Percentiles rank a stretch among this genome's conserved stretches.
Evolutionary conservation across 2,797 vertebrate genomes (phyloP).

Genomic region (Sebastes glaucus): DNA sequence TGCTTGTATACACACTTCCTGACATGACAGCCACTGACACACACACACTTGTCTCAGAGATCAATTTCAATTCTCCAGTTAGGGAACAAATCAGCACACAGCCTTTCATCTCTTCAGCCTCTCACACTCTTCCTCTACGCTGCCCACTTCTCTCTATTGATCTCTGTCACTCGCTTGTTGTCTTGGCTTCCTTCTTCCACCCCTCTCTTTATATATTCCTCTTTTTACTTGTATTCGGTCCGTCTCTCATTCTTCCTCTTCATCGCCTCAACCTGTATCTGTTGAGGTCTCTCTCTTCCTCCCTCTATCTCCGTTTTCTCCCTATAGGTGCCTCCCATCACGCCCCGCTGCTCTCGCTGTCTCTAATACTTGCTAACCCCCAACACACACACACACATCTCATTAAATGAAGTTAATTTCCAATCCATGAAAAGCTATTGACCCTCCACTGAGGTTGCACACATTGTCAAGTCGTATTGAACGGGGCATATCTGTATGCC

Average conservation of each 20-base stretch:
- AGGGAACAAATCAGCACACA: conserved; percentile 70
- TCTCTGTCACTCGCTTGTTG: conserved; percentile 58
- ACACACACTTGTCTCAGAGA: conserved; percentile 32
- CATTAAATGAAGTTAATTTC: conserved; percentile 70
- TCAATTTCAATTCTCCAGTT: conserved; percentile 81
- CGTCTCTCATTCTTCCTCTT: conserved; percentile 14
- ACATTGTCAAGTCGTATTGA: conserved; percentile 61
- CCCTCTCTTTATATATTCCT: conserved; percentile 18
- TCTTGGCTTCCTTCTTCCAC: conserved; percentile 37
- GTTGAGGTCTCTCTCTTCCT: background rate
- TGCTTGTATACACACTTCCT: conserved; percentile 26
- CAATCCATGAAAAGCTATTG: conserved; percentile 66
- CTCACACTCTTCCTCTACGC: conserved; percentile 56
- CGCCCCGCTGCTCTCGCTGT: background rate
- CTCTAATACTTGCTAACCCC: background rate
- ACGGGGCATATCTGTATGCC: conserved; percentile 36
- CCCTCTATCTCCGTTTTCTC: background rate
- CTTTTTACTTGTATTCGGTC: conserved; percentile 4
- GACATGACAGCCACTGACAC: conserved; percentile 24
- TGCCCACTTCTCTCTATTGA: conserved; percentile 73
- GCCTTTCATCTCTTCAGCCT: conserved; percentile 74
- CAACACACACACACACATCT: conserved; percentile 7
- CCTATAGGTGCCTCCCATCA: background rate
- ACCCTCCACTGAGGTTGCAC: conserved; percentile 58
- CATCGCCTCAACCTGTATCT: background rate